These are phyloP conservation scores for Oryzias javanicus DNA, from an alignment of 2,113 vertebrate species.

Conservation along the genomic window DNA sequence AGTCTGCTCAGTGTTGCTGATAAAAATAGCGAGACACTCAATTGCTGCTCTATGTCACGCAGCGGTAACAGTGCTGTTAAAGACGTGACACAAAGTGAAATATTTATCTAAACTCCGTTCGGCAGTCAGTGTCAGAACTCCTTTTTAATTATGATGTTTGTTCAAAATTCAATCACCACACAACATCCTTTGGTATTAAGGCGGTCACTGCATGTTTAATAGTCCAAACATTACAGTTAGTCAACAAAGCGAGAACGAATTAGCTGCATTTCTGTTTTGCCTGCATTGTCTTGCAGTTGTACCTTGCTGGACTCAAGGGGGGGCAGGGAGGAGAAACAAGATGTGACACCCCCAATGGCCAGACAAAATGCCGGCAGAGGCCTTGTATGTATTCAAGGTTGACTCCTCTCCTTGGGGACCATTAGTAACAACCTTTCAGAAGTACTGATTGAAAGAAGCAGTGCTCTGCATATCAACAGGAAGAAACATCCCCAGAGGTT, in stretches of 20 bases:
- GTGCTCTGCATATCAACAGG: slow-evolving; percentile 79
- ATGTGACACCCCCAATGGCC: slow-evolving; percentile 51
- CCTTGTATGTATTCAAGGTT: slow-evolving; percentile 76
- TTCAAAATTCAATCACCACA: slow-evolving; percentile 12
- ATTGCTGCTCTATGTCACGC: neutral
- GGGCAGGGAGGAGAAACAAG: slow-evolving; percentile 30
- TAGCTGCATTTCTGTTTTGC: slow-evolving; percentile 60
- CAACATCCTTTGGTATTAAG: slow-evolving; percentile 6
- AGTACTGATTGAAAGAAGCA: slow-evolving; percentile 77
- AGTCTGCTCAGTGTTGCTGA: slow-evolving; percentile 5
- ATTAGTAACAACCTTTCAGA: slow-evolving; percentile 79
- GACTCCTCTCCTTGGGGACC: slow-evolving; percentile 70
- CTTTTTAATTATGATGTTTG: slow-evolving; percentile 25
- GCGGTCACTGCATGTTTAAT: slow-evolving; percentile 38
- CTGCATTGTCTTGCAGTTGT: slow-evolving; percentile 46
- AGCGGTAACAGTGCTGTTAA: neutral
- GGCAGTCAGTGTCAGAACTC: neutral
- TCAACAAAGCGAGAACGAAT: slow-evolving; percentile 47
- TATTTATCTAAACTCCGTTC: neutral
- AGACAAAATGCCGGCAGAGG: slow-evolving; percentile 30
- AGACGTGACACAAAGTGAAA: slow-evolving; percentile 6
- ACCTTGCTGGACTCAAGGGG: slow-evolving; percentile 33
- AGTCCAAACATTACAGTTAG: slow-evolving; percentile 27
- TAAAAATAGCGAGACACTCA: slow-evolving; percentile 11
- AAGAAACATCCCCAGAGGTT: slow-evolving; percentile 61